Base-by-base conservation (phyloP, 2,888 invertebrate genomes). In the Agrochola litura region DNA sequence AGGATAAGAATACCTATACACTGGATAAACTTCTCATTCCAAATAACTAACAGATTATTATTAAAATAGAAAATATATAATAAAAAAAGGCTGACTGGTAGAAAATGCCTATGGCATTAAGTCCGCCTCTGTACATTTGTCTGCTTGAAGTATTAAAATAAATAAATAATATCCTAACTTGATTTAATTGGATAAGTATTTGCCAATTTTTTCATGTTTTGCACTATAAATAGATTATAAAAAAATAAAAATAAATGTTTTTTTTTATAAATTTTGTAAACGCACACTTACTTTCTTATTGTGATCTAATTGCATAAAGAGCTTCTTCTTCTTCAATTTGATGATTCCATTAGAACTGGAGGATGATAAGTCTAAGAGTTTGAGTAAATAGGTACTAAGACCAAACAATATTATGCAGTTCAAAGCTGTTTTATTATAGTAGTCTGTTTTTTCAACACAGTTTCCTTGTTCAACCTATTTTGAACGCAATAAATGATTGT, bases 121-220 rank as follows among this genome's bases (percentile, higher is more conserved):
- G 12, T 56, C 12, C 2, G n/a, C n/a, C 6, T n/a, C n/a, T 56
- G 56, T 12, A 56, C n/a, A n/a, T 56, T n/a, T 56, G 10, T n/a
- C 3, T 56, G n/a, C 54, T 56, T n/a, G 12, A 56, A 56, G 12
- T n/a, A 5, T n/a, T n/a, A n/a, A 56, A n/a, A n/a, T n/a, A 56
- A n/a, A 56, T 56, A 56, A 56, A 58, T 14, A n/a, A 46, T 46
- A 46, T 12, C 46, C 46, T 46, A 46, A 46, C 46, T 12, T 46
- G 43, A 1, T 46, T 22, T 49, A 74, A 49, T 74, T 74, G 60
- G 10, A n/a, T 73, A 41, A 22, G 22, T 73, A 8, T 1, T 12
- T 74, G 22, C 0, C 2, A 25, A 25, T 19, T 66, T 66, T n/a
- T 25, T 56, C 14, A 49, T 22, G 19, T 0, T 52, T n/a, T n/a